Evolutionary conservation across 2,888 invertebrate genomes (phyloP).

Genomic region (Acronicta psi): DNA sequence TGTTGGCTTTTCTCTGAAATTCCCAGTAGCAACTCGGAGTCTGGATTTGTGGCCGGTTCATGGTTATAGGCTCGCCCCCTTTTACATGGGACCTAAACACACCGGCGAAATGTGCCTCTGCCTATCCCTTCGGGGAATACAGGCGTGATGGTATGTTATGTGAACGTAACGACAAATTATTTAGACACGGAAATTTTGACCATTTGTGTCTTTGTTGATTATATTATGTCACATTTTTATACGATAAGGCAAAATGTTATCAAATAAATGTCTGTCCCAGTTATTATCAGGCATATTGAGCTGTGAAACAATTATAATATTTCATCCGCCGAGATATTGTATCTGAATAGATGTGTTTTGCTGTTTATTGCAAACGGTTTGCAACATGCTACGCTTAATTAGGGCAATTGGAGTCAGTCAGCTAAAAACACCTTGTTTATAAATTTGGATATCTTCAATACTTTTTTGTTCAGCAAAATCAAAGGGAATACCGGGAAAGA

Average conservation of each 20-base stretch:
- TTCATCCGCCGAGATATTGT: constrained; percentile 19
- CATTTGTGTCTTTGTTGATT: too few relatives aligned
- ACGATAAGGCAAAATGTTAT: neutral
- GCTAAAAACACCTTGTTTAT: constrained; percentile 11
- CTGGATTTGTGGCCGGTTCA: too few relatives aligned
- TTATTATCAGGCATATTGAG: constrained; percentile 3
- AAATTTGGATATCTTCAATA: neutral
- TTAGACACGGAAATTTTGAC: too few relatives aligned
- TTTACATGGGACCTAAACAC: too few relatives aligned
- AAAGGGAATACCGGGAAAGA: too few relatives aligned
- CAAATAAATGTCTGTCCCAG: neutral
- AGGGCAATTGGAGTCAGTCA: constrained; percentile 18
- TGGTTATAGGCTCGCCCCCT: too few relatives aligned
- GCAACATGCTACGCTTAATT: constrained; percentile 15
- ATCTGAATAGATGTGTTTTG: constrained; percentile 1
- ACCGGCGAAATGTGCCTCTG: too few relatives aligned
- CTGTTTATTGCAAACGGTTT: constrained; percentile 9
- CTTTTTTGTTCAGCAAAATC: neutral
- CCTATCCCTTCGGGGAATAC: too few relatives aligned
- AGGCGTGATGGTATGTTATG: too few relatives aligned
- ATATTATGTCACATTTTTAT: neutral
- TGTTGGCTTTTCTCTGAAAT: too few relatives aligned
- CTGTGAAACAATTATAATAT: constrained; percentile 2
- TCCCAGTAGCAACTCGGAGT: too few relatives aligned
- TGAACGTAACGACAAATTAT: too few relatives aligned